A percentile compares a stretch with the other conserved stretches of the same genome.
These are phyloP conservation scores for Marisa cornuarietis DNA, from an alignment of 1,140 invertebrate species.

Conservation along the genomic window DNA sequence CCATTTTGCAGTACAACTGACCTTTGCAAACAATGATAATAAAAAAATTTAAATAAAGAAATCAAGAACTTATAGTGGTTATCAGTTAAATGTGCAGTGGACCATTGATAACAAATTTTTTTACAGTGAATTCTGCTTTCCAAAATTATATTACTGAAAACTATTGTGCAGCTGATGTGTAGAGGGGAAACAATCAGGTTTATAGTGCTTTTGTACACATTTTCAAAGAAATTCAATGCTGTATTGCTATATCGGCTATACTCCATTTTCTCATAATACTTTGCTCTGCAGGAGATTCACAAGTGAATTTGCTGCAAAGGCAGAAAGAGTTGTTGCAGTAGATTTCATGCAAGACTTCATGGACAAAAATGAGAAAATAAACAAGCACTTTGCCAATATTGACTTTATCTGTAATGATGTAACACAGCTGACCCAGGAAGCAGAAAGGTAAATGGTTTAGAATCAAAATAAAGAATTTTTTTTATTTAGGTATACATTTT, in stretches of 20 bases:
- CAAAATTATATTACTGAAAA: too few relatives aligned
- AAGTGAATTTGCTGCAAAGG: constrained; percentile 65
- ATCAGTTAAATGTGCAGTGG: too few relatives aligned
- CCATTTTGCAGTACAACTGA: not conserved
- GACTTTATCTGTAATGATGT: constrained; percentile 70
- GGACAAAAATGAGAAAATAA: constrained; percentile 67
- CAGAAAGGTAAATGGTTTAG: constrained; percentile 52
- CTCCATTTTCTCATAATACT: not conserved
- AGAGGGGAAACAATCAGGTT: too few relatives aligned
- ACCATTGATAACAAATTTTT: too few relatives aligned
- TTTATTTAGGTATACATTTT: not conserved
- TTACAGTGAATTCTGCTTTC: too few relatives aligned
- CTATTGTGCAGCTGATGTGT: too few relatives aligned
- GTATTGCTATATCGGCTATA: too few relatives aligned
- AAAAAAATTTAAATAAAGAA: too few relatives aligned
- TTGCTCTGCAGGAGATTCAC: constrained; percentile 69
- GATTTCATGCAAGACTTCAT: constrained; percentile 73
- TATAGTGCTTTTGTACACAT: too few relatives aligned
- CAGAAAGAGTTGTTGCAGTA: constrained; percentile 68
- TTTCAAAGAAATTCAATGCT: too few relatives aligned
- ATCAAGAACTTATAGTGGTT: too few relatives aligned
- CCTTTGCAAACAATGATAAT: too few relatives aligned
- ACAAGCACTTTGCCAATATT: constrained; percentile 67
- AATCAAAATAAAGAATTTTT: not conserved
- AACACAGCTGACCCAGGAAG: constrained; percentile 65